Evolutionary conservation across 2,113 vertebrate species (phyloP).

Genomic region (Panthera leo): DNA sequence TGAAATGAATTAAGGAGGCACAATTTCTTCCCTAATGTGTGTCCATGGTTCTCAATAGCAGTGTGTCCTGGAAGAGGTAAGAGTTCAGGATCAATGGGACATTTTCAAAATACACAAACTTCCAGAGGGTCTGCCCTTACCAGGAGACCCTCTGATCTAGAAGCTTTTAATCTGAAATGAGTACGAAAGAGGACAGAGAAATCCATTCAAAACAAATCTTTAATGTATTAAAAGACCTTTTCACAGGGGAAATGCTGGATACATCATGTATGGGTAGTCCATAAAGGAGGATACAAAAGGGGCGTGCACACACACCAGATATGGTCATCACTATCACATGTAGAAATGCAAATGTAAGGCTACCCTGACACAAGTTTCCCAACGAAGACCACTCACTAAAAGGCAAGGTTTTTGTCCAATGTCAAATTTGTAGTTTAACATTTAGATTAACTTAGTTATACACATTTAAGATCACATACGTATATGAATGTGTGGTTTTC

Average conservation of each 20-base stretch:
- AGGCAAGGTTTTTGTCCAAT: not conserved
- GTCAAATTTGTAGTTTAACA: not conserved
- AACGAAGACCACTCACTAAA: not conserved
- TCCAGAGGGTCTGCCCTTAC: not conserved
- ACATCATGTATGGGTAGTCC: not conserved
- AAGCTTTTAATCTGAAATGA: constrained; percentile 39
- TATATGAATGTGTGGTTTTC: not conserved
- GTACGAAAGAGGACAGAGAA: not conserved
- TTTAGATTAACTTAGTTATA: not conserved
- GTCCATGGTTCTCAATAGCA: not conserved
- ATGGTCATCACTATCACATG: not conserved
- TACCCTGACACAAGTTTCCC: not conserved
- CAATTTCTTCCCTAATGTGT: not conserved
- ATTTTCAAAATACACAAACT: not conserved
- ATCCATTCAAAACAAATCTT: not conserved
- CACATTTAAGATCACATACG: not conserved
- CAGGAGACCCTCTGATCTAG: not conserved
- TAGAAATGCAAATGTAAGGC: not conserved
- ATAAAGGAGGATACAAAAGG: not conserved
- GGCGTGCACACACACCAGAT: not conserved
- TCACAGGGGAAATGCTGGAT: not conserved
- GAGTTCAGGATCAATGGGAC: not conserved
- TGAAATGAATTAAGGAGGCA: not conserved
- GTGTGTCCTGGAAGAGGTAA: not conserved
- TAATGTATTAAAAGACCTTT: not conserved